Percentiles rank a stretch among this genome's conserved stretches.
These are phyloP conservation scores for Leptodirus hochenwartii DNA, from an alignment of 2,888 invertebrate genomes.

Conservation along the genomic window DNA sequence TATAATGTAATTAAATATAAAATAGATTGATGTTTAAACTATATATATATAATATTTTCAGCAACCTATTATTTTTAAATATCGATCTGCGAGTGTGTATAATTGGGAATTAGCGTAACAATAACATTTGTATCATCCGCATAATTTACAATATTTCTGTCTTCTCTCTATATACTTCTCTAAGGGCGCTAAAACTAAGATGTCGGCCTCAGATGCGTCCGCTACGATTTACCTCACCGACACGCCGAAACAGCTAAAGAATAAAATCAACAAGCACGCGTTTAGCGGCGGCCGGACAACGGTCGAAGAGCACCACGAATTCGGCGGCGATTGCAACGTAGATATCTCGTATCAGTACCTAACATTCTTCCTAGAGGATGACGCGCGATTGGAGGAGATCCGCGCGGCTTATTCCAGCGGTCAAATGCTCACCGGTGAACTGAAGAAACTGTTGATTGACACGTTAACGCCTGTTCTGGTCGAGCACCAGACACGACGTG, in stretches of 20 bases:
- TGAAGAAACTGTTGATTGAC: conserved; percentile 82
- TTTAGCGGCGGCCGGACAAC: conserved; percentile 93
- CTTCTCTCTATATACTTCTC: too few relatives aligned
- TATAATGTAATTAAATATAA: conserved; percentile 45
- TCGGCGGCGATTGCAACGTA: conserved; percentile 90
- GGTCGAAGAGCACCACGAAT: conserved; percentile 74
- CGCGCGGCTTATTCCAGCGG: conserved; percentile 69
- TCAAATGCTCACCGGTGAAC: conserved; percentile 78
- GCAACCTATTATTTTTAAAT: too few relatives aligned
- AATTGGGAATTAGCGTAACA: too few relatives aligned
- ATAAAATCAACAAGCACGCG: conserved; percentile 92
- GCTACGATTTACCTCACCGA: conserved; percentile 93
- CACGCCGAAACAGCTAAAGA: conserved; percentile 87
- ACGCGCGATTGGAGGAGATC: conserved; percentile 53
- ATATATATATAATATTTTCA: too few relatives aligned
- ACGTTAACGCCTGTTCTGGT: conserved; percentile 58
- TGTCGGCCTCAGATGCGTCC: conserved; percentile 91
- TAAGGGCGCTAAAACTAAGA: conserved; percentile 94
- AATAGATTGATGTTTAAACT: too few relatives aligned
- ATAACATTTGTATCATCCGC: too few relatives aligned
- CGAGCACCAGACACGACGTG: conserved; percentile 65
- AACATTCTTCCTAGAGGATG: conserved; percentile 88
- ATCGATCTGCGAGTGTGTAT: too few relatives aligned
- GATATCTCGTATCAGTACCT: conserved; percentile 94
- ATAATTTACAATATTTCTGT: too few relatives aligned